These are phyloP conservation scores for Drosophila colorata DNA, from an alignment of 2,888 invertebrate species.

Conservation along the genomic window DNA sequence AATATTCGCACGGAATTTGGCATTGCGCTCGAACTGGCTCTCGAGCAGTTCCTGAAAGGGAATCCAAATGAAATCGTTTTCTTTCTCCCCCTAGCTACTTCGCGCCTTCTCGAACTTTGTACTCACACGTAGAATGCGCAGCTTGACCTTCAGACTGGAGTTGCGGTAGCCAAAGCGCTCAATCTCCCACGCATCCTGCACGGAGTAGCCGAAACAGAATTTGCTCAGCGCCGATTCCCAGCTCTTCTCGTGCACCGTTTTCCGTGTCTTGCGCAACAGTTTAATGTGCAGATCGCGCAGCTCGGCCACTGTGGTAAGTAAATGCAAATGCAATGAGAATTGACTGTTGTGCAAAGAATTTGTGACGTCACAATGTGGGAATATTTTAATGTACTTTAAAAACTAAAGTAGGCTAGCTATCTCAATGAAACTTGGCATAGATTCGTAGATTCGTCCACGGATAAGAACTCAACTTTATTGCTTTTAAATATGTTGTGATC, in stretches of 20 bases:
- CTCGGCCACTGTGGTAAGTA: constrained; percentile 89
- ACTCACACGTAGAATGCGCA: constrained; percentile 94
- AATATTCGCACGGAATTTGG: constrained; percentile 95
- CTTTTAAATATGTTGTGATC: too few species aligned
- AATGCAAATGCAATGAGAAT: constrained; percentile 30
- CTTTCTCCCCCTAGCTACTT: too few species aligned
- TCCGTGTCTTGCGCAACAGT: constrained; percentile 93
- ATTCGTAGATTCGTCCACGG: too few species aligned
- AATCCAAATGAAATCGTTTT: neutral
- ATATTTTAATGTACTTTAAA: too few species aligned
- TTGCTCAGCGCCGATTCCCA: constrained; percentile 96
- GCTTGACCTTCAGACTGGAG: constrained; percentile 94
- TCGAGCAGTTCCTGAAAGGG: constrained; percentile 92
- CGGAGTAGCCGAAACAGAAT: constrained; percentile 94
- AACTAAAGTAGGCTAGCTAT: too few species aligned
- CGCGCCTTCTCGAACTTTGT: neutral
- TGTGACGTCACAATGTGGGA: too few species aligned
- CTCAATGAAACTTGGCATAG: too few species aligned
- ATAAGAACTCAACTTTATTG: too few species aligned
- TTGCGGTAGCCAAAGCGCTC: constrained; percentile 98
- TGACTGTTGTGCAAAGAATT: constrained; percentile 3
- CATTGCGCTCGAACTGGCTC: constrained; percentile 97
- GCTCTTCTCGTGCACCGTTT: constrained; percentile 92
- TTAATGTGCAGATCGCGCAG: constrained; percentile 95
- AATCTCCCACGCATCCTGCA: constrained; percentile 97